Conservation (phyloP, 2,797 vertebrate genomes). For the Simalia tracyae region DNA sequence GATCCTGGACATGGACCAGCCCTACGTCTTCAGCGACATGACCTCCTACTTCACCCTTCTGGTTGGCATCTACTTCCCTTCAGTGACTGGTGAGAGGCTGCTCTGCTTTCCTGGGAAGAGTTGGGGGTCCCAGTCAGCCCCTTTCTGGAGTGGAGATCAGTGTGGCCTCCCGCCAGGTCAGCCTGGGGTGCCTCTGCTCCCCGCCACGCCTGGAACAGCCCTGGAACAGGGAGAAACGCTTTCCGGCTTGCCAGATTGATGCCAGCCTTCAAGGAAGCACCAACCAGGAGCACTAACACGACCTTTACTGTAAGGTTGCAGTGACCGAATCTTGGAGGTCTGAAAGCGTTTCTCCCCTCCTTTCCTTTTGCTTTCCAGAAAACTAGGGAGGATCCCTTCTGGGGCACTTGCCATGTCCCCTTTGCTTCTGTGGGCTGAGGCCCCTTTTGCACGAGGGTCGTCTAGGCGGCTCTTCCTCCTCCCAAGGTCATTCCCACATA, state of each 20-base stretch:
- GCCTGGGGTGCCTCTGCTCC: background rate
- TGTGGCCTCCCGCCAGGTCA: background rate
- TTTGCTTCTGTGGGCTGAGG: background rate
- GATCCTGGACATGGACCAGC: slow-evolving; percentile 80
- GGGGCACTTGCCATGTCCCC: no score
- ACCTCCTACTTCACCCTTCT: slow-evolving; percentile 94
- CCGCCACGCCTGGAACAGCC: background rate
- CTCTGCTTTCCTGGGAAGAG: background rate
- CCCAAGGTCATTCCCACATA: no score
- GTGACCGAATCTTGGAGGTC: no score
- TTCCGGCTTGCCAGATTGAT: background rate
- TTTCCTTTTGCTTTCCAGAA: background rate
- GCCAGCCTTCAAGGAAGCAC: background rate
- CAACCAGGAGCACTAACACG: background rate
- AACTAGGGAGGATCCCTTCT: background rate
- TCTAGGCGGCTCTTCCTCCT: background rate
- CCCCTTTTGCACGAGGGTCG: no score
- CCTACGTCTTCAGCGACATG: slow-evolving; percentile 93
- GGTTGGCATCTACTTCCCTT: slow-evolving; percentile 98
- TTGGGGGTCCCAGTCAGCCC: background rate
- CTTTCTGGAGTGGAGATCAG: rapidly evolving
- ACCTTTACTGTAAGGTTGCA: no score
- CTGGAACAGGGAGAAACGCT: background rate
- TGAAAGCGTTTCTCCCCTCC: no score
- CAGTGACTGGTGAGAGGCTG: slow-evolving; percentile 86